Percentiles rank a stretch among this genome's conserved stretches.
Conservation (phyloP, 1,140 invertebrate genomes). For the Berghia stephanieae region DNA sequence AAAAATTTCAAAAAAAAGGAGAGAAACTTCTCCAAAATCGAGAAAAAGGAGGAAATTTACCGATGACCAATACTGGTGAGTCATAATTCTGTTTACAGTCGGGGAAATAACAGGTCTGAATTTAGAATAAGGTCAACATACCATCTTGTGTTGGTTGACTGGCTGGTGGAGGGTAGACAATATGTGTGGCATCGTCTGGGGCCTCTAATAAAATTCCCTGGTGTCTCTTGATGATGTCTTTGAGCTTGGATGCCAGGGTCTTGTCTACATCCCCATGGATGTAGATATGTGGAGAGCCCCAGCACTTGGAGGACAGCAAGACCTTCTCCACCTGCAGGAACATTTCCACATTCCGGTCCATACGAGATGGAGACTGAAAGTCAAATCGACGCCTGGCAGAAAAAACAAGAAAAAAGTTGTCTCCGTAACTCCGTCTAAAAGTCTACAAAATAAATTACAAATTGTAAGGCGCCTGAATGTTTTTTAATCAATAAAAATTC, state of each 20-base stretch:
- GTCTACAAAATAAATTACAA: no score
- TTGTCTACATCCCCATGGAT: slow-evolving; percentile 82
- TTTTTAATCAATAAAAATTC: no score
- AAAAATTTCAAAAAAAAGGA: no score
- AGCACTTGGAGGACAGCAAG: slow-evolving; percentile 82
- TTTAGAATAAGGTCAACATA: slow-evolving; percentile 31
- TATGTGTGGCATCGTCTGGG: slow-evolving; percentile 89
- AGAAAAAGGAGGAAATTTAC: no score
- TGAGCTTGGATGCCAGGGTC: slow-evolving; percentile 77
- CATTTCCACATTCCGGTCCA: slow-evolving; percentile 94
- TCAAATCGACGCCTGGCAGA: slow-evolving; percentile 66
- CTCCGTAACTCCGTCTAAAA: no score
- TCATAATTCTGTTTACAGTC: no score
- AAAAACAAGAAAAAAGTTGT: slow-evolving; percentile 31
- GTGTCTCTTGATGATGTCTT: slow-evolving; percentile 88
- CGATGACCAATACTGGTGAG: no score
- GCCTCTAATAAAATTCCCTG: slow-evolving; percentile 83
- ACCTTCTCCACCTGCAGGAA: slow-evolving; percentile 90
- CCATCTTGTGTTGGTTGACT: slow-evolving; percentile 68
- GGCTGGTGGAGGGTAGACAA: slow-evolving; percentile 79
- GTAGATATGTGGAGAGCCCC: slow-evolving; percentile 78
- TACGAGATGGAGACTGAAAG: slow-evolving; percentile 83
- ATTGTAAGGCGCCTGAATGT: no score
- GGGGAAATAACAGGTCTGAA: no score
- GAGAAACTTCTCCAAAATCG: background rate